phyloP scores from a whole-genome alignment of 2,888 invertebrate genomes.

The Stictocephala bisonia region DNA sequence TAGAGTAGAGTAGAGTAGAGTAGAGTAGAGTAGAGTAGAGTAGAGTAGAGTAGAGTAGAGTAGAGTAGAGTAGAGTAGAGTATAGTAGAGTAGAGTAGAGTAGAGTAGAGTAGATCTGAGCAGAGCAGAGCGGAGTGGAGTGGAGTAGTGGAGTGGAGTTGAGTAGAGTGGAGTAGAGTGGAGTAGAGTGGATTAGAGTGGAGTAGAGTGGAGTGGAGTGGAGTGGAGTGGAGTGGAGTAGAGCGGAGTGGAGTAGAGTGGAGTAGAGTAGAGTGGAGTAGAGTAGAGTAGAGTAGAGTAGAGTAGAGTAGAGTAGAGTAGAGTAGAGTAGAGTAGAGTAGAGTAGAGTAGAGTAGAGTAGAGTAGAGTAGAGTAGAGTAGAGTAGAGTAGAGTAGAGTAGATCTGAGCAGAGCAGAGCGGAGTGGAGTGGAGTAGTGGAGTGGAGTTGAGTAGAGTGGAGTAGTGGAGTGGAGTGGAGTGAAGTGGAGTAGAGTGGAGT shows the following conservation, averaged over 20 bases:
- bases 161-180: conserved; percentile 5
- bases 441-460: conserved; percentile 42
- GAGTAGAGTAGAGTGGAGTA: conserved; percentile 39
- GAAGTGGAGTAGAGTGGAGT: conserved; percentile 38
- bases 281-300: conserved; percentile 39
- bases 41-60: conserved; percentile 41
- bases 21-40: conserved; percentile 40
- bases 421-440: conserved; percentile 41
- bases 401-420: conserved; percentile 31
- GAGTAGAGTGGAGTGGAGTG: conserved; percentile 39
- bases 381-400: conserved; percentile 34
- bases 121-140: conserved; percentile 28
- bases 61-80: too few species aligned
- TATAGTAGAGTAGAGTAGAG: too few species aligned
- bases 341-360: conserved; percentile 39
- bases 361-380: conserved; percentile 36
- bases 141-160: conserved; percentile 12
- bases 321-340: conserved; percentile 35
- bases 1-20: conserved; percentile 39
- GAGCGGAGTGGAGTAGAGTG: conserved; percentile 39
- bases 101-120: not conserved
- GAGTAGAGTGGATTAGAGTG: too few species aligned
- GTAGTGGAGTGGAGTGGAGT: conserved; percentile 41
- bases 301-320: conserved; percentile 34
- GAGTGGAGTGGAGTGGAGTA: conserved; percentile 41